A percentile compares a stretch with the other conserved stretches of the same genome.
Conservation (phyloP, 2,113 vertebrate genomes). For the Prinia subflava region DNA sequence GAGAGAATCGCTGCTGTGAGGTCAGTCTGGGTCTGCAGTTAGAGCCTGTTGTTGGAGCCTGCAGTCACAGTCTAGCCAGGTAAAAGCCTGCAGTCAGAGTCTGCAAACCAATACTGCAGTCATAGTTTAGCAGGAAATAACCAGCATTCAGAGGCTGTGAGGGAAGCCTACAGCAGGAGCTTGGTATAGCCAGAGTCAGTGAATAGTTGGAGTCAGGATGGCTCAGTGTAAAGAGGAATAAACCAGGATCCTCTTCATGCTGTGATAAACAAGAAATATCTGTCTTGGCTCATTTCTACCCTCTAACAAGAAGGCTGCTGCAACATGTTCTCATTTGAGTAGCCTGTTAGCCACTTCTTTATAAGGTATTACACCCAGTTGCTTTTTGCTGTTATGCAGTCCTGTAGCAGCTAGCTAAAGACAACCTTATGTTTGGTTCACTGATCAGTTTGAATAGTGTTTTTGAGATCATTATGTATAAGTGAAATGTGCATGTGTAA, state of each 20-base stretch:
- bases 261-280: background rate
- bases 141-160: background rate
- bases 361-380: background rate
- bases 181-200: background rate
- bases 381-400: background rate
- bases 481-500: too few species aligned
- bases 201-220: background rate
- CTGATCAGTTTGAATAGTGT: background rate
- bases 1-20: background rate
- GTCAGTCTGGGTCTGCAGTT: background rate
- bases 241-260: background rate
- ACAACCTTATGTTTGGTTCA: background rate
- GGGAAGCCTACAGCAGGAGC: background rate
- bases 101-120: background rate
- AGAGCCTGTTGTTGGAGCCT: background rate
- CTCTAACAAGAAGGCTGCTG: background rate
- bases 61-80: background rate
- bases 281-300: background rate
- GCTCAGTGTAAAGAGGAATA: background rate
- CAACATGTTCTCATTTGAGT: background rate
- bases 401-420: background rate
- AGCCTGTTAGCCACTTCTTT: background rate
- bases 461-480: background rate
- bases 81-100: background rate
- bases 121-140: background rate